Conservation (phyloP, 2,113 vertebrate species). For the Origma solitaria region DNA sequence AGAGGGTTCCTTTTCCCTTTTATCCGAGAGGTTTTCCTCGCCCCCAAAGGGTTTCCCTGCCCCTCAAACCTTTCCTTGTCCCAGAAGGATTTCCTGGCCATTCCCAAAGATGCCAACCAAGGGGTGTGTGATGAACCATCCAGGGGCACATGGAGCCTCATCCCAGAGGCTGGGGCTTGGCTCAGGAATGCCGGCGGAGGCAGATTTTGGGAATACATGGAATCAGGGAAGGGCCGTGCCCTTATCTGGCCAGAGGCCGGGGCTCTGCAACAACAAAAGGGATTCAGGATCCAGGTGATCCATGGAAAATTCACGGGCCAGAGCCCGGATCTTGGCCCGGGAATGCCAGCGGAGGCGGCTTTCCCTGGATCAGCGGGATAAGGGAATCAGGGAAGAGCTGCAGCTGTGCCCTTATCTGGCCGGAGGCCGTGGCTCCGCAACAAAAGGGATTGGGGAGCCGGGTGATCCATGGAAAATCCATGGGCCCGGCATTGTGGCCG, state of each 20-base stretch:
- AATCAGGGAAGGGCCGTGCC: not conserved
- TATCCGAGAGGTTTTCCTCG: not conserved
- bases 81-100: not conserved
- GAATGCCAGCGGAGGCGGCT: not conserved
- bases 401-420: not conserved
- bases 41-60: not conserved
- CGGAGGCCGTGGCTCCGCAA: not conserved
- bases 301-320: slow-evolving; percentile 92
- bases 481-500: slow-evolving; percentile 93
- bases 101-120: not conserved
- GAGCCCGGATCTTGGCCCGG: not conserved
- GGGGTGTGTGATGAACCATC: not conserved
- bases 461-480: slow-evolving; percentile 99
- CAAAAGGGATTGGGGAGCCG: slow-evolving; percentile 81
- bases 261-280: not conserved
- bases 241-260: not conserved
- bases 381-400: not conserved
- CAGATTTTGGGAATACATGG: not conserved
- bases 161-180: no score
- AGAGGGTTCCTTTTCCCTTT: not conserved
- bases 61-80: not conserved
- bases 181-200: not conserved
- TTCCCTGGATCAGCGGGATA: not conserved
- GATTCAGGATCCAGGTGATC: slow-evolving; percentile 88
- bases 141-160: not conserved